Conservation (phyloP, 2,113 vertebrate species). For the Sciurus niger region DNA sequence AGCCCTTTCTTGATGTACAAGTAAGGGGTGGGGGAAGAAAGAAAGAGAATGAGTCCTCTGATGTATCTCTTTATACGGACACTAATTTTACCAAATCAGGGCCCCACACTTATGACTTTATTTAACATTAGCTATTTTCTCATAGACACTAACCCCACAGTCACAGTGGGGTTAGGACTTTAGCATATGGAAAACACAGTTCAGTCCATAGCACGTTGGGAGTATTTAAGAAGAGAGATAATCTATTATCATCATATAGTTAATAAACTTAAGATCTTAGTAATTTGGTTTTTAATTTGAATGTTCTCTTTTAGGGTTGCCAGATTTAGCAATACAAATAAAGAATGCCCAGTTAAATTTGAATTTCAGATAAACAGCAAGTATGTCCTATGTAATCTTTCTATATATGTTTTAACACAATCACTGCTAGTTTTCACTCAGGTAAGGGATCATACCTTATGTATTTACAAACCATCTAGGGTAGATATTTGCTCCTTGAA, state of each 20-base stretch:
- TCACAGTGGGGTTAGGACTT: background rate
- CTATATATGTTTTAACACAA: background rate
- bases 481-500: background rate
- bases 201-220: background rate
- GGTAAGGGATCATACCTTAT: background rate
- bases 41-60: background rate
- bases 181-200: background rate
- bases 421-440: background rate
- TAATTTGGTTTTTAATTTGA: constrained; percentile 28
- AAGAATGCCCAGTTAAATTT: background rate
- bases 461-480: background rate
- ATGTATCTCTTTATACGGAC: background rate
- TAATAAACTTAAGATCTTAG: background rate
- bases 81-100: background rate
- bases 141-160: background rate
- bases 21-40: no score
- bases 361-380: background rate
- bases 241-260: constrained; percentile 16
- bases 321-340: constrained; percentile 44
- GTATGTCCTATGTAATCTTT: background rate
- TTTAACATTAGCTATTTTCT: background rate
- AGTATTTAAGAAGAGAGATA: background rate
- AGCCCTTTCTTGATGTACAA: background rate
- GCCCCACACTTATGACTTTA: background rate
- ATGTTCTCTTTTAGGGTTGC: background rate